Percentiles rank a stretch among this genome's conserved stretches.
Conservation (phyloP, 2,888 invertebrate species). For the Pasiphila rectangulata region DNA sequence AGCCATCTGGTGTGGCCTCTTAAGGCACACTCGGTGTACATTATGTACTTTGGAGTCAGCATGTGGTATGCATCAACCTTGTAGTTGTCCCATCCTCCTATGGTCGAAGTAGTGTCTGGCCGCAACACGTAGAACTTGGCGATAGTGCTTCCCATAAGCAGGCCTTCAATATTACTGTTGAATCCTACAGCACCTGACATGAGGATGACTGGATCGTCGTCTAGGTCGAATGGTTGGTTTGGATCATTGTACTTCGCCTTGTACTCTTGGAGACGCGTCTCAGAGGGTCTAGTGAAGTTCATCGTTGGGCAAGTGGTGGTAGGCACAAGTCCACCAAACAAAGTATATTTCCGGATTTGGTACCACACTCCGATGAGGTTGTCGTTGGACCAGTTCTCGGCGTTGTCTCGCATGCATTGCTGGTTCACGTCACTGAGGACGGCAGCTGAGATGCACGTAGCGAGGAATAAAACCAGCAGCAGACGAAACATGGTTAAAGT, state of each 20-base stretch:
- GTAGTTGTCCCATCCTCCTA: slow-evolving; percentile 1
- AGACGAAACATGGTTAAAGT: neutral
- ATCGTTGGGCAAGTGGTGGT: neutral
- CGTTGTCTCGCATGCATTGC: neutral
- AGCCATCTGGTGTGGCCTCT: neutral
- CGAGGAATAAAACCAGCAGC: neutral
- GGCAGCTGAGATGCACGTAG: neutral
- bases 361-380: neutral
- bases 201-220: neutral
- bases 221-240: neutral
- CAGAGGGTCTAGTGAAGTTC: neutral
- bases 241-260: neutral
- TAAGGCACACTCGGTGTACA: neutral
- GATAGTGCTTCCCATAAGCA: neutral
- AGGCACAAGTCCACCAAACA: neutral
- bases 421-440: neutral
- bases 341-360: neutral
- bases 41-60: neutral
- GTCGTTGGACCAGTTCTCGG: neutral
- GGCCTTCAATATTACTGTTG: neutral
- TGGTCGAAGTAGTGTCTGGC: neutral
- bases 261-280: neutral
- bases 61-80: neutral
- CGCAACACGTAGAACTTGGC: neutral
- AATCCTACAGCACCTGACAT: neutral